A percentile compares a stretch with the other conserved stretches of the same genome.
Evolutionary conservation across 2,888 invertebrate genomes (phyloP).

Genomic region (Toxonevra muliebris): DNA sequence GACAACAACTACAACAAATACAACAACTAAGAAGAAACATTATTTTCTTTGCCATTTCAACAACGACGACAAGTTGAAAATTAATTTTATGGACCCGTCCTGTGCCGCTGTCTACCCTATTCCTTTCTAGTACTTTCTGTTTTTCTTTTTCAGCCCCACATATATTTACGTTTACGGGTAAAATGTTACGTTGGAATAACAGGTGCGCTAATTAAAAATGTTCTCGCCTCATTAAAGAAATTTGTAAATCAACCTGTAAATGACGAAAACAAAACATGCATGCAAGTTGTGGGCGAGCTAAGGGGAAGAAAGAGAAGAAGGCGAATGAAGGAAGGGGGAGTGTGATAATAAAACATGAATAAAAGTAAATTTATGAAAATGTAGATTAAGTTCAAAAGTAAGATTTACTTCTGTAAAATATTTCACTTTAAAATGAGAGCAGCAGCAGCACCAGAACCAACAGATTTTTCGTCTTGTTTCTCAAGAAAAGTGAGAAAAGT

Average conservation of each 20-base stretch:
- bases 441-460: too few relatives aligned
- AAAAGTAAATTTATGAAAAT: too few relatives aligned
- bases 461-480: too few relatives aligned
- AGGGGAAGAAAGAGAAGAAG: too few relatives aligned
- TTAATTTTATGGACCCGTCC: conserved; percentile 47
- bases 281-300: too few relatives aligned
- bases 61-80: conserved; percentile 42
- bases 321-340: too few relatives aligned
- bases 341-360: too few relatives aligned
- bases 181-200: conserved; percentile 41
- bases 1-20: background rate
- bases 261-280: conserved; percentile 33
- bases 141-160: background rate
- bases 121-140: background rate
- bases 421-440: too few relatives aligned
- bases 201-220: conserved; percentile 63
- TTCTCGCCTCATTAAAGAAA: conserved; percentile 61
- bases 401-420: too few relatives aligned
- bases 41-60: background rate
- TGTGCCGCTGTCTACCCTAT: background rate
- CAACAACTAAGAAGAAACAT: background rate
- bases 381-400: too few relatives aligned
- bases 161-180: too few relatives aligned
- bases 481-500: too few relatives aligned
- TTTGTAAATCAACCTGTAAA: conserved; percentile 49